Evolutionary conservation across 35 echinoderm and acorn worm species (phyloP).

Genomic region (Antedon bifida): DNA sequence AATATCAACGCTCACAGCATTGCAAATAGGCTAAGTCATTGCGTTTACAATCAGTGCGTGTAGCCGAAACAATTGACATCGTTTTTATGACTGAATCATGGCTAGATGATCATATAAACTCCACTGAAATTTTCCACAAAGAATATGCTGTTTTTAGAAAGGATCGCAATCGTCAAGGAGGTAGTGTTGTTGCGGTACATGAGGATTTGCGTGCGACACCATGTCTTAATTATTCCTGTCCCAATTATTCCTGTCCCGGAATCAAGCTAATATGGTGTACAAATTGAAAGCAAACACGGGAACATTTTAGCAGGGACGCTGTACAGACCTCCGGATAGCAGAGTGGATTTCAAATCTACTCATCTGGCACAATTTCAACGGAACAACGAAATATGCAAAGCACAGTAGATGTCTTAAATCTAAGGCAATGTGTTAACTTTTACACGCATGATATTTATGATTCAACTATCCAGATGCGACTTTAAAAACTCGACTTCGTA

Average conservation of each 20-base stretch:
- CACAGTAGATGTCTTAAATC: too few relatives aligned
- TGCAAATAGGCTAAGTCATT: background rate
- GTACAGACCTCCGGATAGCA: background rate
- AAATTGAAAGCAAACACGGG: background rate
- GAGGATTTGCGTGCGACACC: background rate
- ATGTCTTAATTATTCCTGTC: too few relatives aligned
- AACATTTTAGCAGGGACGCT: background rate
- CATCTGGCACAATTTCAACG: too few relatives aligned
- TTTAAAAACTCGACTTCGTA: too few relatives aligned
- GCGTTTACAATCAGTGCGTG: background rate
- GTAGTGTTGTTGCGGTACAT: background rate
- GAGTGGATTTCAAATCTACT: too few relatives aligned
- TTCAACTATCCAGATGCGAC: too few relatives aligned
- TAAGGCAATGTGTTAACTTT: too few relatives aligned
- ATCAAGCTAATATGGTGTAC: conserved; percentile 3
- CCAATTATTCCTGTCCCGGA: background rate
- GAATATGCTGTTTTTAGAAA: background rate
- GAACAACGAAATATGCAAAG: too few relatives aligned
- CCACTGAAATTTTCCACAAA: conserved; percentile 12
- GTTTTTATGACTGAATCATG: conserved; percentile 5
- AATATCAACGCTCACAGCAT: background rate
- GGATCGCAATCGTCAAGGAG: conserved; percentile 12
- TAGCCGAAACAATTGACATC: background rate
- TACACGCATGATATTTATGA: too few relatives aligned
- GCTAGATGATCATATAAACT: background rate